Base-by-base conservation (phyloP, 2,113 vertebrate species). In the Tetrax tetrax region DNA sequence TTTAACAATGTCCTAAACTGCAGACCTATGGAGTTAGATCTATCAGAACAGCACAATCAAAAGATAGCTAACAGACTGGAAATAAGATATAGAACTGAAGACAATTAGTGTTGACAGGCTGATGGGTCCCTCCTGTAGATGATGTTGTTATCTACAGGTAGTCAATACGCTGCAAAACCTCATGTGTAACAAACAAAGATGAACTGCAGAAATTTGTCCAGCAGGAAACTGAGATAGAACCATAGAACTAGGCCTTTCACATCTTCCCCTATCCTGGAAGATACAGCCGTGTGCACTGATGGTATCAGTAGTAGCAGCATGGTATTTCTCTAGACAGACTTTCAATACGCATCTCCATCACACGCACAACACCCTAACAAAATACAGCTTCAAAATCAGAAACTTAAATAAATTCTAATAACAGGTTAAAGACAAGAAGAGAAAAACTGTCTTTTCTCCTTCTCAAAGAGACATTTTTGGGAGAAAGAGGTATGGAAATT, bases 241-340 rank as follows among this genome's bases (percentile, higher is more conserved):
- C 7, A 50, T 3, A 54, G 15, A 56, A 48, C 9, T 6, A 66
- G 7, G 15, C 7, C 60, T 66, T 77, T 29, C 31, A 35, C 9
- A 56, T 70, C 41, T 29, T 82, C 17, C 27, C 9, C 47, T 13
- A 2, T 5, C 11, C 51, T 61, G 29, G 9, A 72, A 87, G 60
- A 41, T 17, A 41, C 5, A 53, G 28, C 6, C 37, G 65, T 53
- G 27, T 13, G 38, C 35, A 64, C 4, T 7, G 53, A 83, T 25
- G 0, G 0, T 21, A 47, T 25, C 20, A 47, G 50, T 35, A 56
- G 45, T 6, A 47, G 41, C 1, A 27, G 38, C 31, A 37, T 1
- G 29, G 38, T n/a, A 37, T 5, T 12, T 51, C 64, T 56, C 64
- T 11, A 23, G 56, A 51, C 11, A 54, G 45, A n/a, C 37, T 65